Conservation (phyloP, 1,140 invertebrate genomes). For the Drosophila paulistorum region DNA sequence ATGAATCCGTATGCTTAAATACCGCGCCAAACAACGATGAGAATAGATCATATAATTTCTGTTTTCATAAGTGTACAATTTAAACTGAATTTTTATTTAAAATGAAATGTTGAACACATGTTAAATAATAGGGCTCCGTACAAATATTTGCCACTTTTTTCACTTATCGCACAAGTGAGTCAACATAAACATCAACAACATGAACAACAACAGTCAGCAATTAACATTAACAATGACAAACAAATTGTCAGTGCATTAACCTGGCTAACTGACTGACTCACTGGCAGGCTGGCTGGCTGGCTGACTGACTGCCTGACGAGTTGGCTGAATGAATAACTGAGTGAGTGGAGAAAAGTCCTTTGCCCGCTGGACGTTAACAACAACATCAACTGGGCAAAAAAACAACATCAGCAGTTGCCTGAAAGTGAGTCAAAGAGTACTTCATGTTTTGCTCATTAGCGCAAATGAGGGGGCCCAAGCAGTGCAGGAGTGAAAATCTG, state of each 20-base stretch:
- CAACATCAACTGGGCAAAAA: too few relatives aligned
- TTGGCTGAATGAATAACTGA: not conserved
- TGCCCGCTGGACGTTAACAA: conserved; percentile 15
- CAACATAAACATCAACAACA: conserved; percentile 44
- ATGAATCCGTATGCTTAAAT: too few relatives aligned
- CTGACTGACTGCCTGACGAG: too few relatives aligned
- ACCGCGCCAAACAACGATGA: too few relatives aligned
- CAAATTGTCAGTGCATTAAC: conserved; percentile 69
- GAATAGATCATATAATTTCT: too few relatives aligned
- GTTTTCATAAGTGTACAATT: too few relatives aligned
- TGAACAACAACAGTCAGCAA: conserved; percentile 36
- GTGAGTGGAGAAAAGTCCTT: conserved; percentile 15
- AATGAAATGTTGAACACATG: not conserved
- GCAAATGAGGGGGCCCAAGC: conserved; percentile 23
- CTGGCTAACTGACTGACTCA: conserved; percentile 28
- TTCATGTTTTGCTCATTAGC: conserved; percentile 67
- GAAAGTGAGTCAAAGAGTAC: conserved; percentile 37
- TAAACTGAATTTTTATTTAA: not conserved
- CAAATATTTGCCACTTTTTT: conserved; percentile 10
- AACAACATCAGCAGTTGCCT: conserved; percentile 10
- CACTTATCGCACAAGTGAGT: conserved; percentile 47
- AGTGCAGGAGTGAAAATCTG: not conserved
- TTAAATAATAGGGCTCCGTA: conserved; percentile 1
- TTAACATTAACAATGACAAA: conserved; percentile 17
- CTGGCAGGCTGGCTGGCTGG: conserved; percentile 14